phyloP scores from a whole-genome alignment of 2,113 vertebrate genomes.

The Gavialis gangeticus region DNA sequence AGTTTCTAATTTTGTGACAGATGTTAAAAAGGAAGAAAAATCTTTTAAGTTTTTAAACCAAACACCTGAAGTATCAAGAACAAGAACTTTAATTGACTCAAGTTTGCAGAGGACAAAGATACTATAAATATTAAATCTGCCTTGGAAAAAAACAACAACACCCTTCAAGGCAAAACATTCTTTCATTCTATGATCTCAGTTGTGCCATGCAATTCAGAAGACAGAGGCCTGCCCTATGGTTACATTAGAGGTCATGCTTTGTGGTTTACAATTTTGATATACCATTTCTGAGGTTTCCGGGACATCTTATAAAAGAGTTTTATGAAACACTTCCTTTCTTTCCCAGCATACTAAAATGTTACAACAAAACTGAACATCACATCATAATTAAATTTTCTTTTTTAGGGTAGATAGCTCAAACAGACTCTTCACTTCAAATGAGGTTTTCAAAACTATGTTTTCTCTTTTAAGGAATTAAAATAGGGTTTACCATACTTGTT shows the following conservation, averaged over 20 bases:
- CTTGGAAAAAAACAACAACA: slow-evolving; percentile 35
- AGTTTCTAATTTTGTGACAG: not conserved
- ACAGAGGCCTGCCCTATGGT: slow-evolving; percentile 57
- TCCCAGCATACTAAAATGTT: not conserved
- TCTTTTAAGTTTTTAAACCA: slow-evolving; percentile 5
- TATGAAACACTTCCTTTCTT: slow-evolving; percentile 44
- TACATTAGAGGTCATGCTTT: slow-evolving; percentile 52
- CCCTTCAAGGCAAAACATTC: slow-evolving; percentile 49
- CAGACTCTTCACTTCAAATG: not conserved
- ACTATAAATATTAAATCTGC: slow-evolving; percentile 66
- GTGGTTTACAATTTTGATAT: slow-evolving; percentile 67
- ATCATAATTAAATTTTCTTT: not conserved
- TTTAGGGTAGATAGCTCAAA: not conserved
- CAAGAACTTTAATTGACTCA: slow-evolving; percentile 72
- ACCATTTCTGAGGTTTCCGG: slow-evolving; percentile 60
- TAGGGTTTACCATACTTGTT: not conserved
- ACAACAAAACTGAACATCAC: not conserved
- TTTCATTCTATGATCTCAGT: slow-evolving; percentile 33
- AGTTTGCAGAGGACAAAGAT: slow-evolving; percentile 61
- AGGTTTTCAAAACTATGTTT: not conserved
- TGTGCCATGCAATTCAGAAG: slow-evolving; percentile 54
- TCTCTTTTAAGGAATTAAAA: not conserved
- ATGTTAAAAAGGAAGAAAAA: not conserved
- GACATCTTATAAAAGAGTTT: slow-evolving; percentile 31
- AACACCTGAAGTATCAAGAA: not conserved